Percentiles rank a stretch among this genome's conserved stretches.
Evolutionary conservation across 2,888 invertebrate genomes (phyloP).

Genomic region (Eulithis prunata): DNA sequence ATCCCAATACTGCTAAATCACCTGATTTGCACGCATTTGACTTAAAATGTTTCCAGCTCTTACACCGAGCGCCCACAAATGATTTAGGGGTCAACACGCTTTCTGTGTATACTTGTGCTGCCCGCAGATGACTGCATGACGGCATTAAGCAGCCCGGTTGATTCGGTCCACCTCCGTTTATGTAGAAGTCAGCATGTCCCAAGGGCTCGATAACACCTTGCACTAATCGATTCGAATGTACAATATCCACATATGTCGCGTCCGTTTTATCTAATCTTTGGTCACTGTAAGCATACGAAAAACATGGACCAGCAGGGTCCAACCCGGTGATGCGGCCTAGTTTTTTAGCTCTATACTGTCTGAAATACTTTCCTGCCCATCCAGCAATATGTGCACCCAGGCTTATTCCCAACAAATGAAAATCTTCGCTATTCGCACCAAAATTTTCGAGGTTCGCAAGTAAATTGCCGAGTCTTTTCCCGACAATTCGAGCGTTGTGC

Average conservation of each 20-base stretch:
- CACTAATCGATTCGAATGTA: slow-evolving; percentile 76
- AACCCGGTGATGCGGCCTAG: slow-evolving; percentile 78
- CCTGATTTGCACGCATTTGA: slow-evolving; percentile 65
- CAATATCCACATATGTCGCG: slow-evolving; percentile 74
- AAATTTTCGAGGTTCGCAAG: slow-evolving; percentile 76
- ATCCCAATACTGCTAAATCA: slow-evolving; percentile 70
- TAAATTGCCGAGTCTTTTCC: slow-evolving; percentile 80
- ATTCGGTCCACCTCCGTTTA: slow-evolving; percentile 87
- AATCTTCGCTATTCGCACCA: slow-evolving; percentile 73
- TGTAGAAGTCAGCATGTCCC: slow-evolving; percentile 90
- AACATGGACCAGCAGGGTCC: slow-evolving; percentile 81
- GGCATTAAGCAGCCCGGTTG: slow-evolving; percentile 88
- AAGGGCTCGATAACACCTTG: slow-evolving; percentile 82
- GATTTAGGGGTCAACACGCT: slow-evolving; percentile 71
- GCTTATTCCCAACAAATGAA: slow-evolving; percentile 85
- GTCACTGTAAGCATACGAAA: slow-evolving; percentile 70
- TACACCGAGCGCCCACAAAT: slow-evolving; percentile 69
- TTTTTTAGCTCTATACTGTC: slow-evolving; percentile 64
- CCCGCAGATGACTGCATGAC: slow-evolving; percentile 77
- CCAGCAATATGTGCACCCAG: slow-evolving; percentile 85
- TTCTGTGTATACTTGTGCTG: slow-evolving; percentile 73
- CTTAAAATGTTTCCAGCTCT: slow-evolving; percentile 72
- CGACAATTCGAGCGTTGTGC: slow-evolving; percentile 75
- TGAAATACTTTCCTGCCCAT: slow-evolving; percentile 77
- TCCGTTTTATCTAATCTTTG: slow-evolving; percentile 75